phyloP scores from a whole-genome alignment of 1,140 invertebrate species.

The Brachionus rubens region DNA sequence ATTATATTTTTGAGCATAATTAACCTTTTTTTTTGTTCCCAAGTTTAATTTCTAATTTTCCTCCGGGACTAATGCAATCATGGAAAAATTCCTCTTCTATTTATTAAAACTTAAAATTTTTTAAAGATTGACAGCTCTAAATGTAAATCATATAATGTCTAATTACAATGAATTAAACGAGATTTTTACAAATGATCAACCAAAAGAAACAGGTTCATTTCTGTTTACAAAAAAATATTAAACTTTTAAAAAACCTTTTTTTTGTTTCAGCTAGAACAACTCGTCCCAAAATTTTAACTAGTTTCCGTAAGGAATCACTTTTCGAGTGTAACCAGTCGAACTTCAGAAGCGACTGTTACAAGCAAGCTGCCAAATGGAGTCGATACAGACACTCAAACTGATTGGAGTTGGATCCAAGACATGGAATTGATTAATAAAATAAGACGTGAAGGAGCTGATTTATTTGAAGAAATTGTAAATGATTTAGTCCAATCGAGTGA shows the following conservation, averaged over 20 bases:
- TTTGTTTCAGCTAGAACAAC: neutral
- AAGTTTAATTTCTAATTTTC: neutral
- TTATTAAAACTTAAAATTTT: neutral
- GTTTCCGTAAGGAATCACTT: slow-evolving; percentile 5
- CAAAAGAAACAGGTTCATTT: slow-evolving; percentile 22
- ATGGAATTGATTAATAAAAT: slow-evolving; percentile 24
- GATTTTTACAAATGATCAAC: neutral
- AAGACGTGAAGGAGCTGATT: slow-evolving; percentile 2
- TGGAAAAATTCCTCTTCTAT: neutral
- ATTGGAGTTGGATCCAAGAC: slow-evolving; percentile 44
- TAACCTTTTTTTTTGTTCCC: neutral
- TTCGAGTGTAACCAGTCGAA: neutral
- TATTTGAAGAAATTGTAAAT: slow-evolving; percentile 18
- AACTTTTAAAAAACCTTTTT: neutral
- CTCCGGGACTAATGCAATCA: neutral
- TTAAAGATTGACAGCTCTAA: neutral
- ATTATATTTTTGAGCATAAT: slow-evolving; percentile 12
- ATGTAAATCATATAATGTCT: slow-evolving; percentile 12
- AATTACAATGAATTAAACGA: slow-evolving; percentile 15
- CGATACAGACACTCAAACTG: slow-evolving; percentile 11
- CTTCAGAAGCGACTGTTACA: neutral
- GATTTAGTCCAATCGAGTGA: slow-evolving; percentile 22
- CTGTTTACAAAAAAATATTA: neutral
- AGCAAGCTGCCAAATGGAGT: neutral
- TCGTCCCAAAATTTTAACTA: neutral